Conservation (phyloP, 2,888 invertebrate genomes). For the Pseudoips prasinana region DNA sequence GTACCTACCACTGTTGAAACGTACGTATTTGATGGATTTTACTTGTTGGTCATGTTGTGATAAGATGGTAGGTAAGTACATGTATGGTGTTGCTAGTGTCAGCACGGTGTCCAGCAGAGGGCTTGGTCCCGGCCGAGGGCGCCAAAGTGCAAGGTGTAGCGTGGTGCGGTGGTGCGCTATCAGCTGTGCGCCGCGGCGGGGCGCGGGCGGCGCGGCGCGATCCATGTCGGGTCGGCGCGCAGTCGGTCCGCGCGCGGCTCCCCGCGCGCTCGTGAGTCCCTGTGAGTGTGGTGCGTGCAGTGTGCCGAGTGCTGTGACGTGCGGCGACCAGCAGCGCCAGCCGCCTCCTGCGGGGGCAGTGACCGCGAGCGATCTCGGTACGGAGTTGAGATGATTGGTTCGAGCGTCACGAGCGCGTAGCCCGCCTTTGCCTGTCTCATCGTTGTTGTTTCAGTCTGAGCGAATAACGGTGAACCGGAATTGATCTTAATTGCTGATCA, state of each 20-base stretch:
- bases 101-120: slow-evolving; percentile 12
- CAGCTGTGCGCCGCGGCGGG: slow-evolving; percentile 22
- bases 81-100: slow-evolving; percentile 1
- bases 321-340: slow-evolving; percentile 7
- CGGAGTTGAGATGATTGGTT: slow-evolving; percentile 31
- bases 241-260: slow-evolving; percentile 13
- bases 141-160: background rate
- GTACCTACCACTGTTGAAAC: too few relatives aligned
- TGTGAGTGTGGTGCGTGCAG: slow-evolving; percentile 7
- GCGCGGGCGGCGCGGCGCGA: slow-evolving; percentile 3
- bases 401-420: slow-evolving; percentile 27
- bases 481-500: background rate
- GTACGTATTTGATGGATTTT: too few relatives aligned
- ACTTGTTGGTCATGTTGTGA: too few relatives aligned
- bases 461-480: slow-evolving; percentile 4
- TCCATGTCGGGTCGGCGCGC: slow-evolving; percentile 3
- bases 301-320: slow-evolving; percentile 4
- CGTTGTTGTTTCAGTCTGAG: slow-evolving; percentile 7
- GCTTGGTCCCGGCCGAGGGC: background rate
- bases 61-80: too few relatives aligned
- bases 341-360: slow-evolving; percentile 47
- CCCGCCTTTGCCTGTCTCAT: slow-evolving; percentile 9
- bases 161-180: slow-evolving; percentile 5
- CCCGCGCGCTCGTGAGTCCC: slow-evolving; percentile 9
- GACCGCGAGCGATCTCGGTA: slow-evolving; percentile 58